Base-by-base conservation (phyloP, 2,113 vertebrate genomes). In the Cairina moschata region DNA sequence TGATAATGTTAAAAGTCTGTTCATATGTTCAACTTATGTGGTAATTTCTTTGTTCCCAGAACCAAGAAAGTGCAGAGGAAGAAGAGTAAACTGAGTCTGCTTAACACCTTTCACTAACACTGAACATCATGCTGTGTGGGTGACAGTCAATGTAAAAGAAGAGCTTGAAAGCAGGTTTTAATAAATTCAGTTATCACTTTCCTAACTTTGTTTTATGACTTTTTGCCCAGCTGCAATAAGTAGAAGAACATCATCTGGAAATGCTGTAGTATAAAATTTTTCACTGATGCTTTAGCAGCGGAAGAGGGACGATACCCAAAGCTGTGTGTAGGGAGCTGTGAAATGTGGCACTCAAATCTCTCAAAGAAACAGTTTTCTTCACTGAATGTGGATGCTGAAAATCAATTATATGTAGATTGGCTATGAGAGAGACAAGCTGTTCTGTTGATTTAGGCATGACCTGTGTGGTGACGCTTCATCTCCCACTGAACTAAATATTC, bases 391-490 rank as follows among this genome's bases (percentile, higher is more conserved):
- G 79, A 93, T 94, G 73, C 83, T 91, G 88, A 92, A 97, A 97
- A 96, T 96, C 95, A 97, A 96, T 97, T 97, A 96, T 94, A 91
- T 93, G 94, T 96, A 96, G 88, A 95, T 95, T 96, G 94, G 89
- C 91, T 96, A 69, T 94, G 95, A 94, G 96, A 92, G 86, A 96
- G 74, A 95, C 96, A 97, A 97, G 95, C 95, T 97, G 96, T 97
- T 97, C 94, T 94, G 91, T 90, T 96, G 97, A 94, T 96, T 96
- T 96, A 97, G 96, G 92, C 89, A 87, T 97, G 96, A 97, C 97
- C 96, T 96, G 76, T 96, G 85, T 94, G 85, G 93, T 93, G 94
- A 96, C 0, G 91, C 90, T 97, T 96, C 95, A 96, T 96, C 95
- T 97, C 94, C 87, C 83, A 76, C 86, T 96, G 93, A 95, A 97